Evolutionary conservation across 2,888 invertebrate species (phyloP).

Genomic region (Agriotes lineatus): DNA sequence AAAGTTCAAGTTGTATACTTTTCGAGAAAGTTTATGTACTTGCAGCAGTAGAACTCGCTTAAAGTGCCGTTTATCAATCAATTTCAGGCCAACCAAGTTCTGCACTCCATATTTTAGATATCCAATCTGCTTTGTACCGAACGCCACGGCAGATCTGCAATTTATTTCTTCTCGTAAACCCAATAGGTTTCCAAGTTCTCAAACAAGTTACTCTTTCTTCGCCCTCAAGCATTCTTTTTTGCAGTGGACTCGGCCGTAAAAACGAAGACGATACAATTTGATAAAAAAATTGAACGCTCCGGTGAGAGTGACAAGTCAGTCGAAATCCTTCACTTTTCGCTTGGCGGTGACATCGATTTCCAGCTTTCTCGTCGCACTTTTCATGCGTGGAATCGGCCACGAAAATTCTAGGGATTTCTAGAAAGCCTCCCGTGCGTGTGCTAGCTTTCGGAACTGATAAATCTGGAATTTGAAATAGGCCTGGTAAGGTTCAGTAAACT

Average conservation of each 20-base stretch:
- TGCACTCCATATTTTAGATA: too few relatives aligned
- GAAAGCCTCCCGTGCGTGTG: neutral
- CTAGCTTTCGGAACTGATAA: neutral
- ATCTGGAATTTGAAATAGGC: neutral
- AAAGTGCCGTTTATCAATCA: too few relatives aligned
- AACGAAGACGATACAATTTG: neutral
- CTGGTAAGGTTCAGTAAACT: neutral
- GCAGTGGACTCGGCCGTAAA: neutral
- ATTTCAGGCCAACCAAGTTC: too few relatives aligned
- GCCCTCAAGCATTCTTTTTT: neutral
- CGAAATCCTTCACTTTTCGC: neutral
- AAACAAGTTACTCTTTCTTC: neutral
- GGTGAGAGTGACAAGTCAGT: conserved; percentile 4
- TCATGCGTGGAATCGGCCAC: neutral
- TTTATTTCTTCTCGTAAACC: neutral
- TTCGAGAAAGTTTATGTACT: too few relatives aligned
- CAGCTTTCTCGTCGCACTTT: neutral
- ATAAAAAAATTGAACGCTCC: conserved; percentile 6
- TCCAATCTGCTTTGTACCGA: neutral
- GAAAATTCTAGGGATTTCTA: neutral
- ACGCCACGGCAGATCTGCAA: too few relatives aligned
- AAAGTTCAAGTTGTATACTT: too few relatives aligned
- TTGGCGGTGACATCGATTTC: neutral
- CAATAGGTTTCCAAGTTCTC: neutral
- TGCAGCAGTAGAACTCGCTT: too few relatives aligned